A percentile compares a stretch with the other conserved stretches of the same genome.
phyloP scores from a whole-genome alignment of 2,888 invertebrate genomes.

The Amphipoea oculea region DNA sequence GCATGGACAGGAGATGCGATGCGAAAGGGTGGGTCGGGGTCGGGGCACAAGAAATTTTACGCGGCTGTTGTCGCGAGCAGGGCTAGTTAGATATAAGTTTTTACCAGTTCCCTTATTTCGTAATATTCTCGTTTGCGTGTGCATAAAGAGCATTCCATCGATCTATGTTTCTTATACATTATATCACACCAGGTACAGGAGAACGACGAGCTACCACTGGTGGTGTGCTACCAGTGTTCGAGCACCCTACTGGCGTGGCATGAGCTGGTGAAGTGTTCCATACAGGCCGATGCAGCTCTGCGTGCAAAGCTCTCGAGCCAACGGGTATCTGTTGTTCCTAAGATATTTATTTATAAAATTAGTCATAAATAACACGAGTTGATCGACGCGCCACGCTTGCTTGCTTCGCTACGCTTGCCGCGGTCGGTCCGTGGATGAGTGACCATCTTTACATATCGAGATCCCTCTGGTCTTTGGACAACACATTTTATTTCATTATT shows the following conservation, averaged over 20 bases:
- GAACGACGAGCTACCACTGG: conserved; percentile 89
- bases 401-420: background rate
- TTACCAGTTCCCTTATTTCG: background rate
- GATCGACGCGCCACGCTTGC: background rate
- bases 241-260: conserved; percentile 92
- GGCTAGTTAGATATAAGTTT: background rate
- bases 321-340: conserved; percentile 21
- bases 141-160: background rate
- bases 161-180: background rate
- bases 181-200: conserved; percentile 82
- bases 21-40: background rate
- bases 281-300: conserved; percentile 88
- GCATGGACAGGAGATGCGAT: background rate
- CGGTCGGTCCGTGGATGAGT: background rate
- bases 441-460: background rate
- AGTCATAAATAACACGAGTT: background rate
- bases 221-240: conserved; percentile 92
- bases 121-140: background rate
- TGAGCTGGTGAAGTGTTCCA: conserved; percentile 89
- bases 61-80: no score
- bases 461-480: background rate
- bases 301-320: conserved; percentile 50
- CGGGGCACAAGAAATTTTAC: no score
- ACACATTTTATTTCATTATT: background rate
- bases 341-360: background rate